These are phyloP conservation scores for Drosophila gaucha DNA, from an alignment of 2,888 invertebrate species.

Conservation along the genomic window DNA sequence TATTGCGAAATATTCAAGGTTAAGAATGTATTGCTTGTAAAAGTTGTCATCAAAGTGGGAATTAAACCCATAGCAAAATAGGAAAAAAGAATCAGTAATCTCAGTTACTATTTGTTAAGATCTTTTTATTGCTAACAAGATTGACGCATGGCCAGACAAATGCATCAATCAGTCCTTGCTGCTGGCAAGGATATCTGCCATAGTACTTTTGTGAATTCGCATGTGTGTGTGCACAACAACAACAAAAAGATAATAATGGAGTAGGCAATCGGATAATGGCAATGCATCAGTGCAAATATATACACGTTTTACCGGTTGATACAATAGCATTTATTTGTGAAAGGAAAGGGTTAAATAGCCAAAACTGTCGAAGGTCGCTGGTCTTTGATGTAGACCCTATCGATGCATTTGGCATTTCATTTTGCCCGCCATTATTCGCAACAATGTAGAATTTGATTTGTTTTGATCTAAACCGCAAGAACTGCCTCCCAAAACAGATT, in stretches of 20 bases:
- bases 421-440: constrained; percentile 17
- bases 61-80: background rate
- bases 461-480: constrained; percentile 68
- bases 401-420: constrained; percentile 17
- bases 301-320: constrained; percentile 32
- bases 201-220: background rate
- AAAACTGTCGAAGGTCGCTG: constrained; percentile 43
- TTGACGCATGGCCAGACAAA: constrained; percentile 42
- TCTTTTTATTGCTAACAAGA: constrained; percentile 56
- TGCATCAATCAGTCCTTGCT: constrained; percentile 45
- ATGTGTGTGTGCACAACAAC: background rate
- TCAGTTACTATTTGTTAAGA: constrained; percentile 33
- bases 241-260: constrained; percentile 11
- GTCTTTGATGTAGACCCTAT: constrained; percentile 34
- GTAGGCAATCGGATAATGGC: constrained; percentile 73
- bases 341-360: constrained; percentile 67
- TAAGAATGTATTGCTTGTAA: background rate
- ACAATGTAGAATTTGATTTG: constrained; percentile 35
- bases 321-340: constrained; percentile 56
- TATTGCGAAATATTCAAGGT: background rate
- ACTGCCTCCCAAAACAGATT: background rate
- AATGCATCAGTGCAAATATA: constrained; percentile 57
- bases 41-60: background rate
- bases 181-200: constrained; percentile 28
- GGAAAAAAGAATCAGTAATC: constrained; percentile 21